Evolutionary conservation across 2,797 vertebrate genomes (phyloP).

Genomic region (Diplodus sargus): DNA sequence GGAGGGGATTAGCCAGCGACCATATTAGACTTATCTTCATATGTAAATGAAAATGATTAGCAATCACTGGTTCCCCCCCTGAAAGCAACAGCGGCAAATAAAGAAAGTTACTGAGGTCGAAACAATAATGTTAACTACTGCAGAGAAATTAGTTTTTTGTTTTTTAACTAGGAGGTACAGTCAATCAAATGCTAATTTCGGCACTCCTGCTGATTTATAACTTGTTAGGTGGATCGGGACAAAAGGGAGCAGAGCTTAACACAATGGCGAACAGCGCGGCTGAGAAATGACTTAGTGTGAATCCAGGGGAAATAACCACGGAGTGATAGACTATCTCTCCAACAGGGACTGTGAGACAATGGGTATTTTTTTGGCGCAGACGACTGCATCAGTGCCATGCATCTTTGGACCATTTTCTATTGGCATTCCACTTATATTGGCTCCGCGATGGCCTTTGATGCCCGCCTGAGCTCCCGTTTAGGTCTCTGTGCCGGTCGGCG

Average conservation of each 20-base stretch:
- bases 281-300: constrained; percentile 31
- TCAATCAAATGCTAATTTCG: constrained; percentile 61
- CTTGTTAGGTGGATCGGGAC: constrained; percentile 43
- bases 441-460: constrained; percentile 63
- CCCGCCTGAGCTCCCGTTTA: constrained; percentile 63
- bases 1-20: constrained; percentile 83
- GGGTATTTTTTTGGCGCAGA: constrained; percentile 53
- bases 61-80: constrained; percentile 79
- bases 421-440: constrained; percentile 68
- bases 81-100: constrained; percentile 81
- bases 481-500: constrained; percentile 55
- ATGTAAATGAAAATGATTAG: constrained; percentile 87
- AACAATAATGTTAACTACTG: constrained; percentile 79
- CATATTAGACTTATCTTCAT: constrained; percentile 86
- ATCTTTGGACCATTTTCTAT: constrained; percentile 64
- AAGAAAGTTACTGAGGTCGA: constrained; percentile 82
- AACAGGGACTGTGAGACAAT: constrained; percentile 53
- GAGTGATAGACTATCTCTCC: constrained; percentile 59
- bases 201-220: constrained; percentile 51
- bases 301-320: constrained; percentile 56
- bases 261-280: constrained; percentile 26
- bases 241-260: constrained; percentile 56
- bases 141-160: constrained; percentile 72
- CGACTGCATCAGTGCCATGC: constrained; percentile 64
- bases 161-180: constrained; percentile 59